Base-by-base conservation (phyloP, 1,140 invertebrate species). In the Megalonaias nervosa region DNA sequence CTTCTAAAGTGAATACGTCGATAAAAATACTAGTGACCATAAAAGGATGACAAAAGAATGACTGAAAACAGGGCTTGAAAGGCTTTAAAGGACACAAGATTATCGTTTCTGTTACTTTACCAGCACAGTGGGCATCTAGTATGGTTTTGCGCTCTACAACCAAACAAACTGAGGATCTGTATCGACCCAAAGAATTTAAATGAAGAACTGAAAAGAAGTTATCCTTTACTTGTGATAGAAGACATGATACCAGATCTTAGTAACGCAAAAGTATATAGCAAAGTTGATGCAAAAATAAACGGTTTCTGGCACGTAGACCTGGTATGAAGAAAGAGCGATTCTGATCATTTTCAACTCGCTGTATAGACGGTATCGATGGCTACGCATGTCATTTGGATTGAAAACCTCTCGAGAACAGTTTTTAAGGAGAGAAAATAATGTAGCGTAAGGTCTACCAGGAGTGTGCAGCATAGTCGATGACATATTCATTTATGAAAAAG, bases 381-480 rank as follows among this genome's bases (percentile, higher is more conserved):
- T 26, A 57, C 1, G 70, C 9, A 64, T 77, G 60, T 65, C 75
- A 14, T 77, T 77, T 65, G 80, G 73, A 13, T 48, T 77, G 2
- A 38, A 48, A 48, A 48, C 38, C 11, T 48, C 38, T 9, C 38
- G 6, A 48, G 38, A 48, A 48, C 6, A 48, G 26, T 55, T 48
- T 17, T 14, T 38, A 23, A 55, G 66, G 12, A 23, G 72, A 38
- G 85, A 85, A 66, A 74, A 78, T 21, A 74, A 85, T 76, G 84
- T 88, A 31, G 82, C 89, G 57, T 80, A 83, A 71, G 84, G 85
- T 59, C 76, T 91, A 17, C 19, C 72, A 38, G 88, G 89, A 55
- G 82, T 89, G 14, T 80, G 26, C 74, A 38, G 73, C 86, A 88
- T 88, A 67, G 79, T 88, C 70, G 89, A 91, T 78, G 90, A 90